Conservation (phyloP, 2,888 invertebrate genomes). For the Sinohyriopsis cumingii region DNA sequence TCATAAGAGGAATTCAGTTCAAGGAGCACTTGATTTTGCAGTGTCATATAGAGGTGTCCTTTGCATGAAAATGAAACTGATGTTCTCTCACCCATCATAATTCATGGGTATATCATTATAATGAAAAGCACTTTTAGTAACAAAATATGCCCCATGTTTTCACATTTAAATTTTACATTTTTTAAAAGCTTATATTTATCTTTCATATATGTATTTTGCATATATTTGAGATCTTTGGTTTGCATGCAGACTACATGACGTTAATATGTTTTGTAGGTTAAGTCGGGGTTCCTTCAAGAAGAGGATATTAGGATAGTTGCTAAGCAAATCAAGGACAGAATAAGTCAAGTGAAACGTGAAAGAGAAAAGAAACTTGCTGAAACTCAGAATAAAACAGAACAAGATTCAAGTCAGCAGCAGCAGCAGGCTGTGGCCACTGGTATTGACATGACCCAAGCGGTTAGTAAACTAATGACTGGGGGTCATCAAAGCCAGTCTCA, state of each 20-base stretch:
- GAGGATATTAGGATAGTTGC: slow-evolving; percentile 94
- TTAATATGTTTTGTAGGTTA: slow-evolving; percentile 76
- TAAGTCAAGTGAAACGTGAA: slow-evolving; percentile 81
- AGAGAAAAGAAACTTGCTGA: slow-evolving; percentile 70
- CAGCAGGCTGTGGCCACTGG: slow-evolving; percentile 22
- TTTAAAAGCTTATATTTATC: no score
- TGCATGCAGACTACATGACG: no score
- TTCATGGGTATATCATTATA: no score
- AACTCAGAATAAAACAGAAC: slow-evolving; percentile 28
- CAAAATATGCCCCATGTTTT: no score
- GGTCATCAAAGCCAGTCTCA: background rate
- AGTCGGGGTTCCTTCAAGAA: slow-evolving; percentile 94
- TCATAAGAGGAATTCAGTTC: no score
- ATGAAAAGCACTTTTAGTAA: no score
- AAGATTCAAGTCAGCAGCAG: slow-evolving; percentile 24
- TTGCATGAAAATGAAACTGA: no score
- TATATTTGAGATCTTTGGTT: background rate
- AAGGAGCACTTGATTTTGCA: no score
- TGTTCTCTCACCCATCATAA: no score
- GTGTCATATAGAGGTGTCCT: no score
- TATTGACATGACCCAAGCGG: slow-evolving; percentile 30
- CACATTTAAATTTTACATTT: no score
- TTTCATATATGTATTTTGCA: background rate
- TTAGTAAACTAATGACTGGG: background rate
- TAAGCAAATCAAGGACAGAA: slow-evolving; percentile 91